These are phyloP conservation scores for Lordiphosa collinella DNA, from an alignment of 1,140 invertebrate species.

Conservation along the genomic window DNA sequence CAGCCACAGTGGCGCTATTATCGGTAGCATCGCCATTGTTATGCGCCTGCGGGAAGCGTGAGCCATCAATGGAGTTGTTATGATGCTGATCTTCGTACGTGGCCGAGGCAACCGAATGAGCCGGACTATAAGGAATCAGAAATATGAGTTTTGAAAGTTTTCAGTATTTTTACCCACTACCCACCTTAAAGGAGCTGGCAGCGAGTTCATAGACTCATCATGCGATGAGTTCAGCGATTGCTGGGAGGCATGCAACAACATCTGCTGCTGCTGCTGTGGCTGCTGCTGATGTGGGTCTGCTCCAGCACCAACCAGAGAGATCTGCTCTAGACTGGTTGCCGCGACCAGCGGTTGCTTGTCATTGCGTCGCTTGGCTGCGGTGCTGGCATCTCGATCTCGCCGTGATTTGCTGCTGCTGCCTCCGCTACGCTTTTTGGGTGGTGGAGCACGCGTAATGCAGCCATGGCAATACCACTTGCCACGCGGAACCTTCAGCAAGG, in stretches of 20 bases:
- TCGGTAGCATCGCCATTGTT: constrained; percentile 32
- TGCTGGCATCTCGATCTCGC: constrained; percentile 56
- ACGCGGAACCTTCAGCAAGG: constrained; percentile 90
- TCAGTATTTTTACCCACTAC: constrained; percentile 5
- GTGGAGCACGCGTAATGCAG: constrained; percentile 89
- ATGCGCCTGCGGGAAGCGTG: constrained; percentile 50
- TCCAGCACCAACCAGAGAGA: constrained; percentile 17
- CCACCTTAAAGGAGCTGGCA: constrained; percentile 76
- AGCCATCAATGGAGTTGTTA: constrained; percentile 68
- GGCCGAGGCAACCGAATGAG: constrained; percentile 73
- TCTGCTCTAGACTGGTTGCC: constrained; percentile 38
- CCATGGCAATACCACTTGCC: constrained; percentile 93
- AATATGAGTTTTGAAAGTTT: constrained; percentile 13
- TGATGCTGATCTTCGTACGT: constrained; percentile 73
- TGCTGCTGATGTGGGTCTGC: constrained; percentile 39
- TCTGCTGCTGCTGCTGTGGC: constrained; percentile 50
- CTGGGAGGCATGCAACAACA: constrained; percentile 69
- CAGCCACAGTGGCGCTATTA: constrained; percentile 8
- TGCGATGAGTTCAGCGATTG: constrained; percentile 79
- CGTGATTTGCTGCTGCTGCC: constrained; percentile 62
- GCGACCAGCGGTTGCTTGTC: constrained; percentile 31
- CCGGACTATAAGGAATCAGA: constrained; percentile 48
- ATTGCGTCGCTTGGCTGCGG: constrained; percentile 55
- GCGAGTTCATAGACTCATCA: constrained; percentile 79
- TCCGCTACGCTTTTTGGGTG: constrained; percentile 81